Base-by-base conservation (phyloP, 2,113 vertebrate species). In the Ascaphus truei region DNA sequence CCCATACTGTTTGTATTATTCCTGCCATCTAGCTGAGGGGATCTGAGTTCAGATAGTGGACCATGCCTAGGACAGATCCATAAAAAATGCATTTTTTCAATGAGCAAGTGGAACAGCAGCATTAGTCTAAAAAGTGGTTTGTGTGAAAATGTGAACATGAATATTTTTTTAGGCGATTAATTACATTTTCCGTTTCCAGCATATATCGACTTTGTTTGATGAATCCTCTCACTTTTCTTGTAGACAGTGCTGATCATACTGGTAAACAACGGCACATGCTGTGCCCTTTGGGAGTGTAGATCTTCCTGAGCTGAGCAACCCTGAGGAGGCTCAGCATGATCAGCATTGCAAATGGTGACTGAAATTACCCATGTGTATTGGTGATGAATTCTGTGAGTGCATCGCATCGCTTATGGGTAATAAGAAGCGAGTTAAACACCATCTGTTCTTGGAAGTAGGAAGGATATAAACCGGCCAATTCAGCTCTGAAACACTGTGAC, bases 371-470 rank as follows among this genome's bases (percentile, higher is more conserved):
- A 20, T 59, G 65, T 36, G 65, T 11, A 26, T 50, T 59, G 23
- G 41, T 33, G 43, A 58, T 58, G 30, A 47, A 58, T 50, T 47
- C 55, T 25, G 23, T 36, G 55, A 50, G 43, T 68, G 65, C 2
- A 7, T 22, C 36, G 55, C 18, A 36, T 50, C 30, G 23, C 37
- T 58, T 27, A 36, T 22, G 4, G 15, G 23, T 68, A 68, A 68
- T 59, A 59, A 68, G 22, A 22, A 59, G 57, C 57, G 48, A 48
- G 43, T 50, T 48, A 34, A 50, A 4, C 31, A 16, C 53, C 65
- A 68, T 68, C 65, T 68, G 65, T 59, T 68, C 29, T 4, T 50
- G 39, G 20, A 16, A 37, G 65, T 29, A 37, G 13, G 22, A 47
- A 27, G 5, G 15, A 37, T 59, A n/a, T 68, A 48, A 34, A 68